A percentile compares a stretch with the other conserved stretches of the same genome.
phyloP scores from a whole-genome alignment of 2,888 invertebrate genomes.

The Limulus polyphemus region DNA sequence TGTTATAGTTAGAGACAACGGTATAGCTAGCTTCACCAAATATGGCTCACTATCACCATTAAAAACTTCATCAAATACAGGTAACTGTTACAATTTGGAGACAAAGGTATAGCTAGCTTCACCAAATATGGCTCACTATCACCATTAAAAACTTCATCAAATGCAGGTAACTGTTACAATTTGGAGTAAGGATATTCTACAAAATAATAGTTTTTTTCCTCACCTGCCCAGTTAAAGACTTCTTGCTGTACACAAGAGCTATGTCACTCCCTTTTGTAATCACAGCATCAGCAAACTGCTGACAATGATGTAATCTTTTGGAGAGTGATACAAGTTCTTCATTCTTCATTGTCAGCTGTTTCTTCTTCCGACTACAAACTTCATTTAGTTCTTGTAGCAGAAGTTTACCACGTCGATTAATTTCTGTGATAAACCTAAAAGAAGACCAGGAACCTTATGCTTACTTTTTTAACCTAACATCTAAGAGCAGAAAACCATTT shows the following conservation, averaged over 20 bases:
- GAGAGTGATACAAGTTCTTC: constrained; percentile 66
- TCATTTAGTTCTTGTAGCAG: constrained; percentile 49
- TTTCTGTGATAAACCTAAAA: constrained; percentile 29
- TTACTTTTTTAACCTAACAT: too few species aligned
- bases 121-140: background rate
- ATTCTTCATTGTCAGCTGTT: constrained; percentile 70
- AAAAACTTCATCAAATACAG: too few species aligned
- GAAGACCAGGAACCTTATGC: too few species aligned
- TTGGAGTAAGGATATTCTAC: too few species aligned
- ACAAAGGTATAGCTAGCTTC: background rate
- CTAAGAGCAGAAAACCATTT: too few species aligned
- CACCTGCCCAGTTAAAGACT: constrained; percentile 33
- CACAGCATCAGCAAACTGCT: constrained; percentile 66
- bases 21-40: too few species aligned
- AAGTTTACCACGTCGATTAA: constrained; percentile 30
- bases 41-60: too few species aligned
- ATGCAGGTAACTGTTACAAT: too few species aligned
- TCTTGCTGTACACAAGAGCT: constrained; percentile 69
- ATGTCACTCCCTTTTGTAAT: constrained; percentile 68
- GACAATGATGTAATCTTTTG: constrained; percentile 75
- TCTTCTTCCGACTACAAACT: constrained; percentile 60
- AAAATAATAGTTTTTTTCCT: too few species aligned
- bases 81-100: too few species aligned
- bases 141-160: background rate
- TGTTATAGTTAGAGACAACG: too few species aligned